phyloP scores from a whole-genome alignment of 2,888 invertebrate genomes.

The Gymnocheta viridis region DNA sequence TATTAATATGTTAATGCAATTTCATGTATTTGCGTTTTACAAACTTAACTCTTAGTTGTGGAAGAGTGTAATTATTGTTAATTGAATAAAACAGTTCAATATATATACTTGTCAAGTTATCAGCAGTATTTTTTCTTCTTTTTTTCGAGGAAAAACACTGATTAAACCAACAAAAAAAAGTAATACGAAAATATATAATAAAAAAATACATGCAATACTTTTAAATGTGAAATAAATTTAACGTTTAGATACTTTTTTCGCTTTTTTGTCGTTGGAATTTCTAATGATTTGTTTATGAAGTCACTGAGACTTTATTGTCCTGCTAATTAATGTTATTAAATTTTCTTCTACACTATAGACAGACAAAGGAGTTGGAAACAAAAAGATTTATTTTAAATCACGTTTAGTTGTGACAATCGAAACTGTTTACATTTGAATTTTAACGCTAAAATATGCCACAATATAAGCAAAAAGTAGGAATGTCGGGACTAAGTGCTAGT shows the following conservation, averaged over 20 bases:
- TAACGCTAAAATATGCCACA: not conserved
- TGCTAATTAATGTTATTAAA: slow-evolving; percentile 15
- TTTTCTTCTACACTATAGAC: too few species aligned
- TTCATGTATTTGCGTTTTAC: slow-evolving; percentile 60
- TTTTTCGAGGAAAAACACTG: not conserved
- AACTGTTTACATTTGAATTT: not conserved
- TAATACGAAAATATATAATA: slow-evolving; percentile 3
- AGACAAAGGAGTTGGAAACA: not conserved
- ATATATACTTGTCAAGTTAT: slow-evolving; percentile 50
- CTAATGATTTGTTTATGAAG: slow-evolving; percentile 23
- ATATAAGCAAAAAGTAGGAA: too few species aligned
- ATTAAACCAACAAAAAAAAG: slow-evolving; percentile 24
- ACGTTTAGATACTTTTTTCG: not conserved
- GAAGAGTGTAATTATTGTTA: slow-evolving; percentile 66
- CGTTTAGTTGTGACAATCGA: not conserved
- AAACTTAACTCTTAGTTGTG: slow-evolving; percentile 50
- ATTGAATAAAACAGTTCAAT: slow-evolving; percentile 66
- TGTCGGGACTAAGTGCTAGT: too few species aligned
- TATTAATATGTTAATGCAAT: slow-evolving; percentile 66
- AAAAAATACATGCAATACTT: slow-evolving; percentile 1
- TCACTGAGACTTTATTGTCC: slow-evolving; percentile 16
- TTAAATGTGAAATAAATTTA: slow-evolving; percentile 11
- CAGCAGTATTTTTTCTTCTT: not conserved
- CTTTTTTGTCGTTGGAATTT: not conserved
- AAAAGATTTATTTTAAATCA: not conserved